These are phyloP conservation scores for Xiphias gladius DNA, from an alignment of 2,113 vertebrate species.

Conservation along the genomic window DNA sequence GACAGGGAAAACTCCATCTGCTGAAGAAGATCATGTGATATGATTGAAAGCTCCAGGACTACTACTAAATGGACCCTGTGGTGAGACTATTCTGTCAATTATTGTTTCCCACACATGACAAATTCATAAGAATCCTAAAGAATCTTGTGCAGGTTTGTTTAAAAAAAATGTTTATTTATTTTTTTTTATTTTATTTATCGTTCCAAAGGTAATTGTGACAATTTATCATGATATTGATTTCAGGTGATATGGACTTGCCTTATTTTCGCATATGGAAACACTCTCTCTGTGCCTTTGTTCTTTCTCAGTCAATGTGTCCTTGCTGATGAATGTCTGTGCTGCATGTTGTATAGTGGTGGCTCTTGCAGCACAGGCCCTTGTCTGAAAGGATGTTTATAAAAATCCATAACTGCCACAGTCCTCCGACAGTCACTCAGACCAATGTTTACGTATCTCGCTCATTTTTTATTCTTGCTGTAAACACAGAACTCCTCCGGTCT, in stretches of 20 bases:
- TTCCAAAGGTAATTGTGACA: not conserved
- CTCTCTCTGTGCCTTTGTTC: not conserved
- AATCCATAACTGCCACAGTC: constrained; percentile 66
- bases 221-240: constrained; percentile 14
- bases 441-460: constrained; percentile 66
- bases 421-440: constrained; percentile 56
- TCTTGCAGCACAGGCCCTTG: constrained; percentile 38
- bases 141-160: not conserved
- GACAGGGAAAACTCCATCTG: too few relatives aligned
- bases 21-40: too few relatives aligned
- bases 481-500: constrained; percentile 60
- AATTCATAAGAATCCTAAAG: not conserved
- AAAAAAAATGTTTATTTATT: not conserved
- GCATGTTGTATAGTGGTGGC: constrained; percentile 28
- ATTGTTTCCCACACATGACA: not conserved
- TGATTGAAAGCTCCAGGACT: too few relatives aligned
- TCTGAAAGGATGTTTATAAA: constrained; percentile 73
- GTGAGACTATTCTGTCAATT: too few relatives aligned
- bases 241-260: not conserved
- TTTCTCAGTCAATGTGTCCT: constrained; percentile 2
- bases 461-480: constrained; percentile 70
- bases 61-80: too few relatives aligned
- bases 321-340: constrained; percentile 45
- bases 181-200: too few relatives aligned
- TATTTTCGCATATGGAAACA: constrained; percentile 25